Percentiles rank a stretch among this genome's conserved stretches.
Conservation (phyloP, 2,888 invertebrate species). For the Zele albiditarsus region DNA sequence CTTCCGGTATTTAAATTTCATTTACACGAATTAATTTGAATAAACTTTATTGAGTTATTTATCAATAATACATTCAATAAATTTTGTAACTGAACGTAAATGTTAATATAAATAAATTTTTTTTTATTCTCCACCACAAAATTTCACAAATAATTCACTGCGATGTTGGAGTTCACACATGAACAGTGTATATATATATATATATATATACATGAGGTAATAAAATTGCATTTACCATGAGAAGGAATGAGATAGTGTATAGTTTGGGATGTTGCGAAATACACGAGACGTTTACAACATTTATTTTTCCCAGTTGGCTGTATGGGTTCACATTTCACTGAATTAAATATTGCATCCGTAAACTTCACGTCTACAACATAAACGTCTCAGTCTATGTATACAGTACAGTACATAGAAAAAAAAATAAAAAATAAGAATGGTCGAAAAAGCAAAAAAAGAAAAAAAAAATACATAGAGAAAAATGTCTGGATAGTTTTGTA, state of each 20-base stretch:
- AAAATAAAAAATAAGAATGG: background rate
- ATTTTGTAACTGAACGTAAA: background rate
- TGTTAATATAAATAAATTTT: background rate
- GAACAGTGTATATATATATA: background rate
- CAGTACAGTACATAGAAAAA: too few species aligned
- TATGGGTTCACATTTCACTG: background rate
- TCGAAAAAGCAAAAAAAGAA: too few species aligned
- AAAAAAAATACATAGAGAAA: too few species aligned
- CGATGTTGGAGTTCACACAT: background rate
- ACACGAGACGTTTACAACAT: slow-evolving; percentile 30
- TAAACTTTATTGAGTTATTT: background rate
- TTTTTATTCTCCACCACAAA: background rate
- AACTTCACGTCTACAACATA: slow-evolving; percentile 30
- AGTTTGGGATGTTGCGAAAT: slow-evolving; percentile 19
- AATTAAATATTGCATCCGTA: slow-evolving; percentile 37
- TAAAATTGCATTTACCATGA: slow-evolving; percentile 45
- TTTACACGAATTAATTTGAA: background rate
- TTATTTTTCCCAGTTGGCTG: slow-evolving; percentile 29
- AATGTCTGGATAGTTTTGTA: too few species aligned
- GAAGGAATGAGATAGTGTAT: background rate
- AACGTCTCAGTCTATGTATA: background rate
- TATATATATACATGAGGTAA: slow-evolving; percentile 30
- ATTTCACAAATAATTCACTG: background rate
- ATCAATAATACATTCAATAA: background rate
- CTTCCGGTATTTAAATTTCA: background rate